Base-by-base conservation (phyloP, 1,140 invertebrate genomes). In the Diachasmimorpha longicaudata region DNA sequence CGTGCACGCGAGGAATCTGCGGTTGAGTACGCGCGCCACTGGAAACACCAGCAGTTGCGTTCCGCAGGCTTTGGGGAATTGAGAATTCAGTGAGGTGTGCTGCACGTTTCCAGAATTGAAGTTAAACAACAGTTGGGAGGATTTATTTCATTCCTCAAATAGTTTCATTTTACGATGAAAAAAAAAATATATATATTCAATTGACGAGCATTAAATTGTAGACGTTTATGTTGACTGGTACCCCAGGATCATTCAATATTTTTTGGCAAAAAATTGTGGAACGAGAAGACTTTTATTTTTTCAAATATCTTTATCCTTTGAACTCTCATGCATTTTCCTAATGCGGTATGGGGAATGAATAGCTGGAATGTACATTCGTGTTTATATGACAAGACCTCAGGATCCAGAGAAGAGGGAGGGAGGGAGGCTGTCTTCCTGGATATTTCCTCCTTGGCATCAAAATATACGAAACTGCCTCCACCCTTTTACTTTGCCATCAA, bases 21-120 rank as follows among this genome's bases (percentile, higher is more conserved):
- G 78, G 78, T 76, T 42, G 71, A 79, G 75, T 63, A 68, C 14
- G 75, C 75, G 75, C 76, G 72, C 76, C 78, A 72, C 55, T 77
- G 69, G 69, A 79, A 74, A 55, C 76, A 72, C 72, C 48, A 52
- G 44, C 44, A 67, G 72, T 63, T 74, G 48, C 44, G 52, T 79
- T 72, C 55, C 75, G 68, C 75, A 76, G 37, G 68, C 68, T 70
- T 39, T 21, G 37, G 14, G 19, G 25, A 70, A 31, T 31, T 70
- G 16, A 42, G 31, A 70, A 70, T 70, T 70, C 68, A 39, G 19
- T 39, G 68, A 39, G 66, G 68, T 23, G 44, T 42, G 67, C 21
- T 37, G 21, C 68, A 70, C 68, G 68, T 70, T 39, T 21, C 68
- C 36, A 70, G 21, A 21, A 70, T 70, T 16, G 16, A 23, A 5